A percentile compares a stretch with the other conserved stretches of the same genome.
Conservation (phyloP, 2,888 invertebrate species). For the Dromius quadrimaculatus region DNA sequence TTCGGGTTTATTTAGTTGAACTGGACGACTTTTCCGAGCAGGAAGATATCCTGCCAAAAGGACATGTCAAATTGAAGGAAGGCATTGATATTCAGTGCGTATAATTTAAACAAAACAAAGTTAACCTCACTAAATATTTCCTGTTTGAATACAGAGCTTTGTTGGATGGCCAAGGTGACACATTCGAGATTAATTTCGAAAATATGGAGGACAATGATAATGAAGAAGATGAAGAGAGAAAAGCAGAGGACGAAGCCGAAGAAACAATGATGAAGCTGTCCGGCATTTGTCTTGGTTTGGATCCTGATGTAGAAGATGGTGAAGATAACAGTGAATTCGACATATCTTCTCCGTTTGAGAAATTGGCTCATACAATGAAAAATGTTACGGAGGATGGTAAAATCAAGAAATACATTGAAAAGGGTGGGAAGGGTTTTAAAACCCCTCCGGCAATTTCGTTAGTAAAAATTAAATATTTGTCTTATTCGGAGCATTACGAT, state of each 20-base stretch:
- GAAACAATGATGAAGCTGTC: constrained; percentile 7
- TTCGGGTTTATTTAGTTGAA: too few relatives aligned
- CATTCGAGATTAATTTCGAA: constrained; percentile 61
- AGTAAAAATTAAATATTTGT: constrained; percentile 77
- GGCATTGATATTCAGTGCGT: constrained; percentile 40
- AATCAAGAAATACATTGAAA: constrained; percentile 72
- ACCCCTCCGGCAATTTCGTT: constrained; percentile 70
- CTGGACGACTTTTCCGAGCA: constrained; percentile 13
- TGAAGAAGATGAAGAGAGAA: constrained; percentile 65
- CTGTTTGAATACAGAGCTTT: constrained; percentile 58
- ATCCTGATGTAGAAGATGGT: constrained; percentile 18
- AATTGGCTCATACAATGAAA: constrained; percentile 69
- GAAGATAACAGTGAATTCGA: constrained; percentile 32
- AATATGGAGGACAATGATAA: constrained; percentile 56
- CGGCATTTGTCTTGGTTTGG: constrained; percentile 16
- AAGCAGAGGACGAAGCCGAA: constrained; percentile 60
- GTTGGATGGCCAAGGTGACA: constrained; percentile 59
- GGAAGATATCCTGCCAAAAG: constrained; percentile 15
- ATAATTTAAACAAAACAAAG: not conserved
- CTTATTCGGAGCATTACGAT: constrained; percentile 76
- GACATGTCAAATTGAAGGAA: constrained; percentile 32
- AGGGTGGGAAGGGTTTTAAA: constrained; percentile 74
- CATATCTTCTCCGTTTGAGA: constrained; percentile 67
- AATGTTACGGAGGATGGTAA: constrained; percentile 69
- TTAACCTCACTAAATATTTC: not conserved